Evolutionary conservation across 2,113 vertebrate species (phyloP).

Genomic region (Oryzias curvinotus): DNA sequence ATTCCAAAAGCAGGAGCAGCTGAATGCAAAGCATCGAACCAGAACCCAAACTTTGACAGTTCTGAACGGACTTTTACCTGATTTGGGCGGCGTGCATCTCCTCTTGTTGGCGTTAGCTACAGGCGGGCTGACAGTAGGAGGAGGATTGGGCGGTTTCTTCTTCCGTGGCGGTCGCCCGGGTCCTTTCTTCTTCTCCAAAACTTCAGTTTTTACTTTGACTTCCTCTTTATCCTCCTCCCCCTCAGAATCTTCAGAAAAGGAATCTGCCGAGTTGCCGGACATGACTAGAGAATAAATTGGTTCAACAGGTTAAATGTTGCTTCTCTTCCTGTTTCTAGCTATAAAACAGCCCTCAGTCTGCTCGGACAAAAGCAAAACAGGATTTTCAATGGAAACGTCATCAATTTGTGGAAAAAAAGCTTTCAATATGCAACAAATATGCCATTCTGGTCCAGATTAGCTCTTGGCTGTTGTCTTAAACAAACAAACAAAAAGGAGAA

Average conservation of each 20-base stretch:
- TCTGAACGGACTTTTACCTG: slow-evolving; percentile 51
- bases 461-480: too few species aligned
- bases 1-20: neutral
- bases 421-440: too few species aligned
- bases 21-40: neutral
- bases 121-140: slow-evolving; percentile 28
- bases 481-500: too few species aligned
- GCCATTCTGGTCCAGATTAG: too few species aligned
- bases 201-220: slow-evolving; percentile 58
- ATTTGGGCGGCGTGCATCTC: slow-evolving; percentile 71
- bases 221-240: slow-evolving; percentile 65
- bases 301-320: too few species aligned
- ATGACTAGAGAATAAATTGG: slow-evolving; percentile 60
- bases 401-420: too few species aligned
- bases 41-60: neutral
- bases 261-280: slow-evolving; percentile 78
- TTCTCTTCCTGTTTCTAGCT: neutral
- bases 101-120: slow-evolving; percentile 60
- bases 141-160: slow-evolving; percentile 44
- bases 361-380: too few species aligned
- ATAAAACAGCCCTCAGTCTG: too few species aligned
- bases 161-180: slow-evolving; percentile 60
- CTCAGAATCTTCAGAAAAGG: slow-evolving; percentile 75
- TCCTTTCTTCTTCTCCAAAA: slow-evolving; percentile 62
- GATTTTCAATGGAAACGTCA: too few species aligned